Evolutionary conservation across 2,113 vertebrate genomes (phyloP).

Genomic region (Eptesicus fuscus): DNA sequence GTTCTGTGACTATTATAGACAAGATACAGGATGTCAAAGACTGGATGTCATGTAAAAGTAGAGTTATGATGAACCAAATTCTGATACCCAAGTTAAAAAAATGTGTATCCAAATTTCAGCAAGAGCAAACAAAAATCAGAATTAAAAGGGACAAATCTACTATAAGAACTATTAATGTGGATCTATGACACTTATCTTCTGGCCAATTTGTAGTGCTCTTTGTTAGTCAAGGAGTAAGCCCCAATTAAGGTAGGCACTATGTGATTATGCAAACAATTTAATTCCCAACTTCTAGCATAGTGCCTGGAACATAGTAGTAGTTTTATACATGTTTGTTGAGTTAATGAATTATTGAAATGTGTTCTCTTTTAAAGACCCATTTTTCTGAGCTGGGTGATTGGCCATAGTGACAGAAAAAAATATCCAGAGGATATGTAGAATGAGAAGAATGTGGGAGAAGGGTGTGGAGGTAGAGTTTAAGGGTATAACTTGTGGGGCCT

Average conservation of each 20-base stretch:
- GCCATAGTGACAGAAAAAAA: background rate
- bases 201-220: background rate
- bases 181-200: background rate
- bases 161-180: background rate
- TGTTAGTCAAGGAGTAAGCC: background rate
- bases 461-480: background rate
- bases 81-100: constrained; percentile 11
- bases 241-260: background rate
- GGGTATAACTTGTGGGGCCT: background rate
- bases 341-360: background rate
- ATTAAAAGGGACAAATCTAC: background rate
- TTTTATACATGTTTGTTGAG: background rate
- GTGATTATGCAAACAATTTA: background rate
- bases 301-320: background rate
- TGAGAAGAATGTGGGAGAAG: constrained; percentile 12
- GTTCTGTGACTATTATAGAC: background rate
- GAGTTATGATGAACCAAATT: background rate
- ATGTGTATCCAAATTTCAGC: background rate
- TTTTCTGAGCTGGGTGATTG: background rate
- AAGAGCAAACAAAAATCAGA: background rate
- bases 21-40: background rate
- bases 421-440: background rate
- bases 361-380: background rate
- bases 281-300: background rate
- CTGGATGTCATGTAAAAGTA: background rate